Evolutionary conservation across 2,113 vertebrate species (phyloP).

Genomic region (Callocephalon fimbriatum): DNA sequence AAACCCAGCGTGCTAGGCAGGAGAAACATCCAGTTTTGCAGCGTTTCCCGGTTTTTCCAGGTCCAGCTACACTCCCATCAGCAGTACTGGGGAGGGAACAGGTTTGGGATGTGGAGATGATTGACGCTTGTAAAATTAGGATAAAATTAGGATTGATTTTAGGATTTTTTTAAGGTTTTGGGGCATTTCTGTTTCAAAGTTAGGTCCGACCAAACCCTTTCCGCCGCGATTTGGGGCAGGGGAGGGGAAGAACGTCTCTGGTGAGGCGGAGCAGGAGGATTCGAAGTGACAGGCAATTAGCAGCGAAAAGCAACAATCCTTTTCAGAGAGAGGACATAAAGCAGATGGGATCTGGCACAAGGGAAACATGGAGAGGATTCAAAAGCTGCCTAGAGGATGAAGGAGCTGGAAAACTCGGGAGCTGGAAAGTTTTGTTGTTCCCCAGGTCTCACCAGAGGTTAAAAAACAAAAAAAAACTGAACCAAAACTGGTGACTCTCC

Average conservation of each 20-base stretch:
- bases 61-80: not conserved
- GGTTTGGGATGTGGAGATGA: not conserved
- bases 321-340: not conserved
- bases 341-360: not conserved
- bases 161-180: not conserved
- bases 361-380: not conserved
- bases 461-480: no score
- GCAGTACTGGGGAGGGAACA: rapidly evolving
- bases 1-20: not conserved
- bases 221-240: rapidly evolving
- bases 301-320: not conserved
- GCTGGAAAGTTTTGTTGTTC: not conserved
- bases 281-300: not conserved
- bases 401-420: not conserved
- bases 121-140: not conserved
- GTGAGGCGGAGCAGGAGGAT: not conserved
- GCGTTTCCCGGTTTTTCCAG: not conserved
- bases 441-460: no score
- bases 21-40: not conserved
- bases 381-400: not conserved
- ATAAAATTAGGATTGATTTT: not conserved
- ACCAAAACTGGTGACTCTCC: no score
- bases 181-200: not conserved
- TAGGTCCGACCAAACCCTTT: rapidly evolving
- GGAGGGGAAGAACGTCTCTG: not conserved